Base-by-base conservation (phyloP, 1,140 invertebrate genomes). In the Drosophila seguyi region DNA sequence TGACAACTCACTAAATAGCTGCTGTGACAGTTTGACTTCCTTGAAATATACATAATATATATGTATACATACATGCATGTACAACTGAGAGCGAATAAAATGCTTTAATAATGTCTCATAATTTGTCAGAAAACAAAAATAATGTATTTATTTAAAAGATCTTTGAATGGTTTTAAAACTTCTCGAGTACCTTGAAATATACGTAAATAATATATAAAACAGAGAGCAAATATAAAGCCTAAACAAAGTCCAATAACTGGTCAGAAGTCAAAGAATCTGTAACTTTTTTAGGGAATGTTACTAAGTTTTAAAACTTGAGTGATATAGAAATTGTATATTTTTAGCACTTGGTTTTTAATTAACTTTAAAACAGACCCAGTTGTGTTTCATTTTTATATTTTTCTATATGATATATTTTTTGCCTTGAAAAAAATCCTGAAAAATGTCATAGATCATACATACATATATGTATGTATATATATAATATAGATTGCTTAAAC, bases 1-100 rank as follows among this genome's bases (percentile, higher is more conserved):
- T 48, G 66, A 41, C 48, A 72, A 58, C 22, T 34, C 7, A 39
- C n/a, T 62, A 36, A 36, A 31, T 36, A 20, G 29, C 29, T 18
- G 20, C 13, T 25, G 18, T 5, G 22, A 44, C 39, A 65, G 39
- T 18, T 50, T 18, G 10, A 50, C 55, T 56, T 53, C 50, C 50
- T 22, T 22, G 20, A 22, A 36, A 16, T 0, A 10, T 14, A 16
- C 8, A 13, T 29, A 6, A 27, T 6, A 18, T 29, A 4, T 25
- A 25, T 25, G 2, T 25, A 25, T n/a, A n/a, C n/a, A n/a, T n/a
- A n/a, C n/a, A n/a, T n/a, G n/a, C n/a, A n/a, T n/a, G n/a, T n/a
- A n/a, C n/a, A 22, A 22, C 20, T 14, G 20, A 13, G 18, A 6
- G 18, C 0, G 18, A 6, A 47, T 47, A 11, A 27, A 48, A 11